These are phyloP conservation scores for Adoxophyes honmai DNA, from an alignment of 1,140 invertebrate species.

Conservation along the genomic window DNA sequence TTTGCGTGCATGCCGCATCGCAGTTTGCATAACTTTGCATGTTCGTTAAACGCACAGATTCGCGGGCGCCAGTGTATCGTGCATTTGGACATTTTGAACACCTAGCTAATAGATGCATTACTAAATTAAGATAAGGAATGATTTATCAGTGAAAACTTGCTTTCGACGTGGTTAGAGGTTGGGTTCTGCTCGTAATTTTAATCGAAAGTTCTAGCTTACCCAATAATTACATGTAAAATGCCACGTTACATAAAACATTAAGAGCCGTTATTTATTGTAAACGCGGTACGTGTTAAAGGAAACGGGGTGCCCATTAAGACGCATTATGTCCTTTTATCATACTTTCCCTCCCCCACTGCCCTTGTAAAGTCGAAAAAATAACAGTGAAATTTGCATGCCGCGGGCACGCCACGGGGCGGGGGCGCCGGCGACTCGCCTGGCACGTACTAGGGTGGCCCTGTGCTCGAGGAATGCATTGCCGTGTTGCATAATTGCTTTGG, in stretches of 20 bases:
- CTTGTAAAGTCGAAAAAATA: constrained; percentile 65
- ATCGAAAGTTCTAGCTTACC: no score
- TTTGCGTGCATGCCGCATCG: constrained; percentile 47
- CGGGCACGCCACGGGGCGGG: constrained; percentile 34
- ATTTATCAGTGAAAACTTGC: no score
- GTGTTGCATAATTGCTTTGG: not conserved
- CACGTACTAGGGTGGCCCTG: constrained; percentile 6
- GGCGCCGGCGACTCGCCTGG: not conserved
- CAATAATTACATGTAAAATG: not conserved
- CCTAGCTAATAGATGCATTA: no score
- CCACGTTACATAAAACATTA: constrained; percentile 12
- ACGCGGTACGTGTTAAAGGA: constrained; percentile 12
- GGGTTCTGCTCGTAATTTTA: no score
- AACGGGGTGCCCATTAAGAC: constrained; percentile 25
- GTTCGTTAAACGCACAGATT: constrained; percentile 50
- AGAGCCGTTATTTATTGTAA: constrained; percentile 10
- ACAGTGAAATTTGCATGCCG: constrained; percentile 68
- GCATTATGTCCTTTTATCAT: constrained; percentile 39
- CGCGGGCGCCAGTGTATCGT: not conserved
- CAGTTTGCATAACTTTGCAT: constrained; percentile 70
- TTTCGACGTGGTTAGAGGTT: no score
- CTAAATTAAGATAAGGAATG: no score
- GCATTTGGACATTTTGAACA: no score
- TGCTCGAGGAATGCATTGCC: constrained; percentile 5
- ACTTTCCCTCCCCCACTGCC: constrained; percentile 55